Percentiles rank a stretch among this genome's conserved stretches.
Conservation (phyloP, 2,797 vertebrate species). For the Phoeniculus purpureus region DNA sequence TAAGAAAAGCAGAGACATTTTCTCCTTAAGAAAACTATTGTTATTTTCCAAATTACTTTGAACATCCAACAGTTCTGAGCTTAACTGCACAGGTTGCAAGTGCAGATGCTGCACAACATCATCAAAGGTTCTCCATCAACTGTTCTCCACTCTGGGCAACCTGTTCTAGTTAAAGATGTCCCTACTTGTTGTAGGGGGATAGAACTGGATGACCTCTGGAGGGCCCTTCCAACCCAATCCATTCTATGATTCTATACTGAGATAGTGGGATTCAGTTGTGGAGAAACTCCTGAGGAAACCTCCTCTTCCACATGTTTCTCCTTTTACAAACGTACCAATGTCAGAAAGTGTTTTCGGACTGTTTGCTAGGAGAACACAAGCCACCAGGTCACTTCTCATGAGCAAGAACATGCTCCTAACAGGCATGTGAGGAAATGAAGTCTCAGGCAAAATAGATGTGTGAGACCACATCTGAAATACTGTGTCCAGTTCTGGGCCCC, state of each 20-base stretch:
- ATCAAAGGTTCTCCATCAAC: not conserved
- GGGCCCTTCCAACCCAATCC: too few species aligned
- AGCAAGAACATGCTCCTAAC: not conserved
- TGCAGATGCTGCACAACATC: fast-evolving
- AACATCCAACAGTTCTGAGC: not conserved
- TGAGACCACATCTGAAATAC: too few species aligned
- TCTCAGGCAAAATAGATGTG: not conserved
- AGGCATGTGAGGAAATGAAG: not conserved
- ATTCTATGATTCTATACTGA: not conserved
- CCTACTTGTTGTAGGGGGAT: too few species aligned
- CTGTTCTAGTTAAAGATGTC: too few species aligned
- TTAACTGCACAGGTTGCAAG: not conserved
- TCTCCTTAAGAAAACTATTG: not conserved
- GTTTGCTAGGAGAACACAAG: fast-evolving
- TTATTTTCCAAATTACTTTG: not conserved
- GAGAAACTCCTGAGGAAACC: not conserved
- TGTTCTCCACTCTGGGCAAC: not conserved
- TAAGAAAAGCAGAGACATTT: not conserved
- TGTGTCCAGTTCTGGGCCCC: too few species aligned
- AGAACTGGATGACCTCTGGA: too few species aligned
- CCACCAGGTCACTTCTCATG: not conserved
- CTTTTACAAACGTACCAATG: not conserved
- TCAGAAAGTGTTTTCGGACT: not conserved
- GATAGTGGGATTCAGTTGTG: not conserved
- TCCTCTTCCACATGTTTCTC: not conserved